phyloP scores from a whole-genome alignment of 2,888 invertebrate species.

The Chymomyza amoena region DNA sequence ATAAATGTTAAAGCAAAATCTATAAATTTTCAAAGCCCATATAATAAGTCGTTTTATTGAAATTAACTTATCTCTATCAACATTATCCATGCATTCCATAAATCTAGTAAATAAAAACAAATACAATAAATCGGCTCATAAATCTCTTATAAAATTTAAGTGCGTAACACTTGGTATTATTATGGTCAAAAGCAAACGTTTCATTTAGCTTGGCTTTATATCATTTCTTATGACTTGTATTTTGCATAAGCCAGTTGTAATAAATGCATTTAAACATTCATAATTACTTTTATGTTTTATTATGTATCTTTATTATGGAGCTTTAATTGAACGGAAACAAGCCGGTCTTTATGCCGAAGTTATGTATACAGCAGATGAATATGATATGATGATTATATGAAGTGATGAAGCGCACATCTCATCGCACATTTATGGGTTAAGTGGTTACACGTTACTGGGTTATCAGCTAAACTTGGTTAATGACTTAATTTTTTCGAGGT shows the following conservation, averaged over 20 bases:
- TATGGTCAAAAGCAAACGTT: not conserved
- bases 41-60: too few relatives aligned
- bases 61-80: too few relatives aligned
- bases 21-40: too few relatives aligned
- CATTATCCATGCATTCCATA: too few relatives aligned
- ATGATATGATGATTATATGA: not conserved
- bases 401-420: not conserved
- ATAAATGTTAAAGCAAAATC: too few relatives aligned
- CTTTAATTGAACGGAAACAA: slow-evolving; percentile 9
- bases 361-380: not conserved
- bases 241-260: slow-evolving; percentile 32
- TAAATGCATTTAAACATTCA: slow-evolving; percentile 27
- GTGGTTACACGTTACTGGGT: not conserved
- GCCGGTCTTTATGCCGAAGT: not conserved
- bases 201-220: slow-evolving; percentile 23
- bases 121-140: too few relatives aligned
- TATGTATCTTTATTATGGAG: not conserved
- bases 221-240: slow-evolving; percentile 19
- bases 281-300: slow-evolving; percentile 18
- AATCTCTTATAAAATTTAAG: too few relatives aligned
- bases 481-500: too few relatives aligned
- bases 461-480: slow-evolving; percentile 6
- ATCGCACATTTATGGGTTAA: not conserved
- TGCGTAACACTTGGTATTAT: too few relatives aligned
- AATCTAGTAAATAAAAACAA: too few relatives aligned